phyloP scores from a whole-genome alignment of 1,140 invertebrate species.

The Dufourea novaeangliae region DNA sequence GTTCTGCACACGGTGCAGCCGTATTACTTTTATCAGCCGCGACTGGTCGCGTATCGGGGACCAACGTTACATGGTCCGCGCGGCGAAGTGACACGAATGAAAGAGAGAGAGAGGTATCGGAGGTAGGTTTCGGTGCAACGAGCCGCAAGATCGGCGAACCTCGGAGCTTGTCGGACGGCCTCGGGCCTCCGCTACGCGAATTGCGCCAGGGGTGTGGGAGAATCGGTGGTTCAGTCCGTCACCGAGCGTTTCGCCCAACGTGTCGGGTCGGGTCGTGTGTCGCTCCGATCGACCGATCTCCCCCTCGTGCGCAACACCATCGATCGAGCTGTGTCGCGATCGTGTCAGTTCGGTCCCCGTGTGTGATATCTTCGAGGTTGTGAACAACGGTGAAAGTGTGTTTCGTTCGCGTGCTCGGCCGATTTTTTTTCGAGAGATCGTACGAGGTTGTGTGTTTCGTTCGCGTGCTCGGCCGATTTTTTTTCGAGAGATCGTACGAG shows the following conservation, averaged over 20 bases:
- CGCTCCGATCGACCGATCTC: slow-evolving; percentile 30
- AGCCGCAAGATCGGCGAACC: slow-evolving; percentile 50
- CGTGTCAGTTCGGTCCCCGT: not conserved
- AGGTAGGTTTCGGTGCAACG: slow-evolving; percentile 57
- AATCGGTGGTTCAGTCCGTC: slow-evolving; percentile 64
- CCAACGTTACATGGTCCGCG: slow-evolving; percentile 10
- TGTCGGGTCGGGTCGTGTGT: slow-evolving; percentile 5
- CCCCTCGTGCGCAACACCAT: not conserved
- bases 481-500: not conserved
- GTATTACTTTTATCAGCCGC: slow-evolving; percentile 35
- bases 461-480: not conserved
- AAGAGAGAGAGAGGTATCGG: slow-evolving; percentile 34
- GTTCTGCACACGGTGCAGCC: not conserved
- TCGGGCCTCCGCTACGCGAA: slow-evolving; percentile 59
- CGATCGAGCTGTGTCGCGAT: slow-evolving; percentile 8
- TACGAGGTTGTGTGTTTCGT: not conserved
- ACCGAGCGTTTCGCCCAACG: slow-evolving; percentile 53
- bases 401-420: not conserved
- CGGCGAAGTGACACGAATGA: not conserved
- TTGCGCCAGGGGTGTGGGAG: slow-evolving; percentile 61
- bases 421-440: too few relatives aligned
- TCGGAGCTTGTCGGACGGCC: slow-evolving; percentile 57
- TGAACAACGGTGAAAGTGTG: slow-evolving; percentile 1
- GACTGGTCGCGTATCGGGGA: not conserved
- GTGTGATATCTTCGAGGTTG: not conserved